These are phyloP conservation scores for Microtus ochrogaster DNA, from an alignment of 2,113 vertebrate genomes.

Conservation along the genomic window DNA sequence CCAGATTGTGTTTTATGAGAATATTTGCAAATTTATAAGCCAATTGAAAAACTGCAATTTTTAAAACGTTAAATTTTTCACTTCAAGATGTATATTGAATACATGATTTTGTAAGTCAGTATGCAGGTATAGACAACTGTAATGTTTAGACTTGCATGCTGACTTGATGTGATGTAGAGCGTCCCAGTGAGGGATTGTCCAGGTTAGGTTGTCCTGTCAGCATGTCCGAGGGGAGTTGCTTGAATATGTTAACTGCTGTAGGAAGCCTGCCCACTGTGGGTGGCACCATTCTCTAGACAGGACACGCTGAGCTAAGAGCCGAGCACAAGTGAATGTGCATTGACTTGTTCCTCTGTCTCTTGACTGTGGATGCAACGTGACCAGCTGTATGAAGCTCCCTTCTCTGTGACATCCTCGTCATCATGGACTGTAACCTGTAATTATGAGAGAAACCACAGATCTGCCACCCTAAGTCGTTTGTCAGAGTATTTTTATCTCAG, in stretches of 20 bases:
- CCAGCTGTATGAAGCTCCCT: background rate
- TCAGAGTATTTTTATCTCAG: background rate
- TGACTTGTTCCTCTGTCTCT: background rate
- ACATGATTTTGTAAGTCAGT: background rate
- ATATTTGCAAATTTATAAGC: background rate
- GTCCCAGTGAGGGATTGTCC: background rate
- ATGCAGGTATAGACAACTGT: background rate
- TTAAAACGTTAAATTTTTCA: background rate
- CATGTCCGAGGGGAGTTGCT: background rate
- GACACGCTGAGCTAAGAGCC: background rate
- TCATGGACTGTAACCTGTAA: background rate
- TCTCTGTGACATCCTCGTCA: background rate
- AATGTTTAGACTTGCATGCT: background rate
- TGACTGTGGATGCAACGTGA: background rate
- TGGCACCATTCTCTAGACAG: background rate
- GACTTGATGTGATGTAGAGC: background rate
- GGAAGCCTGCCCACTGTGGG: background rate
- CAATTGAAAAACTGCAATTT: background rate
- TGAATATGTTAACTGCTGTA: background rate
- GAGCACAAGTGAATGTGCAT: accelerated
- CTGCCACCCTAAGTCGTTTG: too few relatives aligned
- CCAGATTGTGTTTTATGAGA: background rate
- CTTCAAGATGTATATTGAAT: background rate
- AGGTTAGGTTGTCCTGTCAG: background rate
- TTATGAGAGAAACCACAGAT: background rate